Evolutionary conservation across 2,113 vertebrate genomes (phyloP).

Genomic region (Podocnemis expansa): DNA sequence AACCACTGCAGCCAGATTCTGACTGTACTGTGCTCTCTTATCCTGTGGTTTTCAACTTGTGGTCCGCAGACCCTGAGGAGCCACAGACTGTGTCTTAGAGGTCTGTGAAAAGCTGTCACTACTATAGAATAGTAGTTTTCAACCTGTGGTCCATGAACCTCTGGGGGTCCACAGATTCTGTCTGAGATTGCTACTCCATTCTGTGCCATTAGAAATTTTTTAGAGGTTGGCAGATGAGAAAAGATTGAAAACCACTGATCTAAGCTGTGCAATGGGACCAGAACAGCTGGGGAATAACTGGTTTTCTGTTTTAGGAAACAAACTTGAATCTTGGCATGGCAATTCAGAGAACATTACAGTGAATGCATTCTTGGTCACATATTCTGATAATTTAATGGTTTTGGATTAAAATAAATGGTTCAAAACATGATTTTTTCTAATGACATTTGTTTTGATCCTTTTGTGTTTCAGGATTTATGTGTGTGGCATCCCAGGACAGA

Average conservation of each 20-base stretch:
- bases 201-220: neutral
- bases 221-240: neutral
- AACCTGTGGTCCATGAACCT: neutral
- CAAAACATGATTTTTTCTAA: neutral
- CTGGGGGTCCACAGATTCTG: too few relatives aligned
- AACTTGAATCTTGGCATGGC: neutral
- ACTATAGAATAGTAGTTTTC: neutral
- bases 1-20: neutral
- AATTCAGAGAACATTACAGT: neutral
- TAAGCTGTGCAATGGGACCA: neutral
- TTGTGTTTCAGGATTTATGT: neutral
- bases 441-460: neutral
- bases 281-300: neutral
- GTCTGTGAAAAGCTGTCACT: too few relatives aligned
- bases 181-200: neutral
- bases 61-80: neutral
- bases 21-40: neutral
- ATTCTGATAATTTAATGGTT: neutral
- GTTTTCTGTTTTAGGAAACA: neutral
- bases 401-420: neutral
- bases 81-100: neutral
- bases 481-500: neutral
- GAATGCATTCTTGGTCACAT: accelerated
- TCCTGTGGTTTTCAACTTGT: neutral
- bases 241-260: neutral